Evolutionary conservation across 1,140 invertebrate species (phyloP), one percentile per base, ranked within the genome.

Genomic region (Pogonus chalceus): DNA sequence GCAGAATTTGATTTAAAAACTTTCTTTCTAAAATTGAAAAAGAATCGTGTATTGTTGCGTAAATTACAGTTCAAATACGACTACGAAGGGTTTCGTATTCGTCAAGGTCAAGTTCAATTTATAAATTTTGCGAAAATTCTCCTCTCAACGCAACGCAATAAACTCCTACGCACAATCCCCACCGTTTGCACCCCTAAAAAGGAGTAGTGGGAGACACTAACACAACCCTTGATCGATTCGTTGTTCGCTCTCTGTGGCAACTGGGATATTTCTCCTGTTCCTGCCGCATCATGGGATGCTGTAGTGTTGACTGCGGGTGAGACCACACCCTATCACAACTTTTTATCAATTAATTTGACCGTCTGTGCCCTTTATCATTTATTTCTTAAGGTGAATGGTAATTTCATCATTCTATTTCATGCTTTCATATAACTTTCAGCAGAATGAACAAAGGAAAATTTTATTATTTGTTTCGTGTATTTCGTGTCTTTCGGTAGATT

Each of bases 401-500:
- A 24, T 55, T 24, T 16, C 47, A 47, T 51, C 35, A 18, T 51
- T 23, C 47, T 47, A 51, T 31, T 22, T 37, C 7, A 24, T 50
- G 16, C 22, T 14, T 43, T 46, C 39, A 23, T 16, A 37, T 43
- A 22, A 18, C 23, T 23, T 23, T 20, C 10, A n/a, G 23, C 35
- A 23, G 16, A 24, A 12, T 23, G n/a, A 2, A 14, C 23, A 31
- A n/a, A 7, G 3, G 14, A 10, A 51, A 31, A 51, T 2, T 21
- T 49, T 49, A 2, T 7, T 20, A 49, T 20, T 21, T n/a, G 47
- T 49, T 2, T 49, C 22, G 23, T 23, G 21, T 7, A 2, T 4
- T 20, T 20, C n/a, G 18, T 22, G 23, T 20, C 23, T 22, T 14
- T 14, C 16, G 14, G 14, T 22, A 12, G 21, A 48, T 48, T 2